Base-by-base conservation (phyloP, 2,888 invertebrate genomes). In the Fabriciana adippe region DNA sequence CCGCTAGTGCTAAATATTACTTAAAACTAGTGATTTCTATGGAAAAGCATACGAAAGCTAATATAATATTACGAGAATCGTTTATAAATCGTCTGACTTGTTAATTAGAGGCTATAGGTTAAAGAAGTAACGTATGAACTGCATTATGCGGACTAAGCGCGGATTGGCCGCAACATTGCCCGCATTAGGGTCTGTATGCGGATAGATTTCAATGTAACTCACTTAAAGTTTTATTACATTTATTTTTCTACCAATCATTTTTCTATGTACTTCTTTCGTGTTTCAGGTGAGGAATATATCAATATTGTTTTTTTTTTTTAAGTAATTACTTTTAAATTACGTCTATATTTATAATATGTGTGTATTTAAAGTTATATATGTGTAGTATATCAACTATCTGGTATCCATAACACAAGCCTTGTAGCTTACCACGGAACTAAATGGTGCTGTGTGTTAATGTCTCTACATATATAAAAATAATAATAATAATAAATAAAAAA, bases 161-260 rank as follows among this genome's bases (percentile, higher is more conserved):
- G 21, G 48, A n/a, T 6, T 48, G 48, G 59, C 59, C 59, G 48
- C 59, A 53, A 26, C 53, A 48, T 59, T 59, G 16, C 59, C 59
- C 59, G 59, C 59, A 59, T 59, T 59, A 59, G 48, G 59, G 31
- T 1, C 13, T 48, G 31, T 59, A 59, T 59, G 59, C 59, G 59
- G 59, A 59, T 48, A 48, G 48, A 31, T 59, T 48, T 59, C 48
- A 59, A 59, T 48, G 59, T 59, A 59, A 59, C 59, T 48, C 59
- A 48, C 47, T 16, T 48, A 13, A 15, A 59, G 26, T 16, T 59
- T 59, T 59, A 59, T 48, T 59, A 59, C 48, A 59, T 59, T 47
- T 48, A 48, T 48, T 48, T 59, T 59, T 55, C 48, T 26, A 31
- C 48, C n/a, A 47, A 48, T 59, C 48, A 59, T 47, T 48, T 57